Conservation (phyloP, 2,888 invertebrate species). For the Dynastes hyllus region DNA sequence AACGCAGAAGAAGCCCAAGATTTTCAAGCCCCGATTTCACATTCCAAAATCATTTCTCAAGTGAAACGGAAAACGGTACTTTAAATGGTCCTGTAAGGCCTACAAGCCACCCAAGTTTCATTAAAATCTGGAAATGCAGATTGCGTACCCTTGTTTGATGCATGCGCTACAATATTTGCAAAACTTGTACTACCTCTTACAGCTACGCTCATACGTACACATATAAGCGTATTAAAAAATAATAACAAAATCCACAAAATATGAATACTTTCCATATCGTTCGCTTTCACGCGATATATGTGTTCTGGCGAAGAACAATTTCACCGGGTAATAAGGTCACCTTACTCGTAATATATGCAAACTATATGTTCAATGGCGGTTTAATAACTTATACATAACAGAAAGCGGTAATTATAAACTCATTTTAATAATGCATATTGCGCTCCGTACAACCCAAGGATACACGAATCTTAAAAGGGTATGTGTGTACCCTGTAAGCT, state of each 20-base stretch:
- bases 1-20: too few relatives aligned
- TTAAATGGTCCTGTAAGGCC: too few relatives aligned
- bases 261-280: neutral
- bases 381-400: conserved; percentile 49
- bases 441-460: neutral
- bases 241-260: neutral
- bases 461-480: conserved; percentile 1
- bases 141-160: too few relatives aligned
- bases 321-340: conserved; percentile 4
- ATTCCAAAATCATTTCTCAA: too few relatives aligned
- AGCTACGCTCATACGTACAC: too few relatives aligned
- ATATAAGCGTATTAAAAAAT: too few relatives aligned
- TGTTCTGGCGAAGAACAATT: conserved; percentile 1
- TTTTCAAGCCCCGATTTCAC: too few relatives aligned
- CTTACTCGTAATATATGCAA: conserved; percentile 48
- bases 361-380: conserved; percentile 52
- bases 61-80: too few relatives aligned
- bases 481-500: neutral
- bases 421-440: conserved; percentile 52
- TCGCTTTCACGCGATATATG: conserved; percentile 5
- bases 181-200: too few relatives aligned
- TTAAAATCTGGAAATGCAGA: too few relatives aligned
- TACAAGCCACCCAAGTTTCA: too few relatives aligned
- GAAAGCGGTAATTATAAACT: conserved; percentile 49
- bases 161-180: too few relatives aligned